These are phyloP conservation scores for Xenentodon cancila DNA, from an alignment of 2,797 vertebrate genomes.

Conservation along the genomic window DNA sequence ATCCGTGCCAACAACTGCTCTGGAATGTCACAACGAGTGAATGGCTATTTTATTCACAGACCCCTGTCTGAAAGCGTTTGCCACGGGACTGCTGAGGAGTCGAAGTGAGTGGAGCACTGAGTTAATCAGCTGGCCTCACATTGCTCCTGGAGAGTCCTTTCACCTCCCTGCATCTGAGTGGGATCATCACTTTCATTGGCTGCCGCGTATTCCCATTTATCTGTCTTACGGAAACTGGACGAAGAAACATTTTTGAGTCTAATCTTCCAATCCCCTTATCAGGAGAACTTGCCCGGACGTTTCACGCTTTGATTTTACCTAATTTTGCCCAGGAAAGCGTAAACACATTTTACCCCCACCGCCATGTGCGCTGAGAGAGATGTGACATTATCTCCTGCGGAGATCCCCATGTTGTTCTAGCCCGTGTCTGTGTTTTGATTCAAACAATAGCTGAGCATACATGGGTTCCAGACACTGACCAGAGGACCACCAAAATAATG, in stretches of 20 bases:
- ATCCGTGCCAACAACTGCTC: conserved; percentile 6
- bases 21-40: conserved; percentile 32
- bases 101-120: conserved; percentile 71
- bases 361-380: conserved; percentile 69
- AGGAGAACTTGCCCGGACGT: conserved; percentile 31
- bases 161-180: conserved; percentile 49
- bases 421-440: conserved; percentile 84
- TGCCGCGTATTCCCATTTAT: conserved; percentile 37
- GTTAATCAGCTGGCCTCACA: conserved; percentile 73
- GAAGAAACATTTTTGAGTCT: conserved; percentile 48
- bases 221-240: conserved; percentile 42
- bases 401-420: conserved; percentile 78
- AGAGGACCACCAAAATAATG: conserved; percentile 73
- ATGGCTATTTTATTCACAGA: conserved; percentile 40
- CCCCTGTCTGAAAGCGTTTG: conserved; percentile 51
- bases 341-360: conserved; percentile 61
- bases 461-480: conserved; percentile 70
- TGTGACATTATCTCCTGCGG: conserved; percentile 75
- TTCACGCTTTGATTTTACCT: conserved; percentile 25
- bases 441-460: conserved; percentile 75
- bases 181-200: conserved; percentile 44
- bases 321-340: conserved; percentile 55
- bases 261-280: conserved; percentile 22
- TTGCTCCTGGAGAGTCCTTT: conserved; percentile 72
- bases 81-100: conserved; percentile 70